Base-by-base conservation (phyloP, 1,140 invertebrate species). In the Callitettix versicolor region DNA sequence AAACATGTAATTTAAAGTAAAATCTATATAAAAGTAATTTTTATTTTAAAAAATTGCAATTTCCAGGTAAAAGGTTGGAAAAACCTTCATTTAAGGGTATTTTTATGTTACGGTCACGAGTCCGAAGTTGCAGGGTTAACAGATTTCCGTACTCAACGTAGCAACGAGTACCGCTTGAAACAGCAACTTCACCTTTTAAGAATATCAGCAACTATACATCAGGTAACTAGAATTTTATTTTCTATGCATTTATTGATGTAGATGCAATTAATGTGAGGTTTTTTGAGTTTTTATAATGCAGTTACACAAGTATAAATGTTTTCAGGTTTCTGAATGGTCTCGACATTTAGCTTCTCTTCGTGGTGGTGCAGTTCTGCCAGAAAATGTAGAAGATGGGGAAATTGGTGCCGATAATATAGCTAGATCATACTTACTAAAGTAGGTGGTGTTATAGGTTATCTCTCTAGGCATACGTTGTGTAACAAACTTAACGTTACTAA, bases 71-170 rank as follows among this genome's bases (percentile, higher is more conserved):
- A 81, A 12, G 75, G 83, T 63, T 95, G 90, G 84, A 85, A 85
- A 61, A 83, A 84, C 60, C 76, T 93, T 36, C 76, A 79, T 18
- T 72, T 97, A 24, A 75, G 94, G 34, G 84, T 95, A 15, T 91
- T 91, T 65, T 79, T 95, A 20, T 92, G 88, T 63, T 68, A 69
- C 63, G 79, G 78, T 17, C 20, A 65, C 63, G 22, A 64, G 55
- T 57, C 68, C 63, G 17, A 36, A 15, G 47, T 58, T 15, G 49
- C 53, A 20, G 58, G 53, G 14, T 42, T 62, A 3, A 62, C 61
- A 14, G 61, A 62, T 12, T 62, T 62, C 38, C 54, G 50, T 22
- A 34, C 18, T 6, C 26, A 43, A 7, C 34, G 43, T 3, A 63
- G 62, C 4, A 66, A 58, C 24, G 68, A 72, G 55, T 38, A 60